Evolutionary conservation across 2,113 vertebrate species (phyloP).

Genomic region (Ptychochromis oligacanthus): DNA sequence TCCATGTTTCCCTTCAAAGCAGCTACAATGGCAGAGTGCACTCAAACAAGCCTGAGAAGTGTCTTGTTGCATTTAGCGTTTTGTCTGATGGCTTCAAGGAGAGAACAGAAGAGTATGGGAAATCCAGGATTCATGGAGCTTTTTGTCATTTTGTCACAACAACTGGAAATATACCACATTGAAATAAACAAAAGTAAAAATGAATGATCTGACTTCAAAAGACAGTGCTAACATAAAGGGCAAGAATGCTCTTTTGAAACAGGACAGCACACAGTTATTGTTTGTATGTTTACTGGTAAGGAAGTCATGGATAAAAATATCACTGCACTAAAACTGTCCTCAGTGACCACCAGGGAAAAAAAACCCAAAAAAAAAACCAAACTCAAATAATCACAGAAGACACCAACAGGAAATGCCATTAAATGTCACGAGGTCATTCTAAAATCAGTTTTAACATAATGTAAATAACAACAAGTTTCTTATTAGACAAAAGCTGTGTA

Average conservation of each 20-base stretch:
- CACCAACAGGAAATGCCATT: not conserved
- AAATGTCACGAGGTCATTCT: not conserved
- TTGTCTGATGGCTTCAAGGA: not conserved
- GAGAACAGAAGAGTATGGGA: not conserved
- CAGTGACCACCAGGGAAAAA: not conserved
- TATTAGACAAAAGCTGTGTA: not conserved
- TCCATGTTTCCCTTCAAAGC: not conserved
- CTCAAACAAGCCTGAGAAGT: not conserved
- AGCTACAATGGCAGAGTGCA: not conserved
- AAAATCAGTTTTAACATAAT: not conserved
- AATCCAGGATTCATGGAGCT: not conserved
- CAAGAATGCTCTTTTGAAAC: not conserved
- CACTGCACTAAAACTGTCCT: not conserved
- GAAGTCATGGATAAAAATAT: slow-evolving; percentile 1
- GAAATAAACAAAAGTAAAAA: not conserved
- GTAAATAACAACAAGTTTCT: not conserved
- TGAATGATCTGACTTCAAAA: not conserved
- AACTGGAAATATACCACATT: not conserved
- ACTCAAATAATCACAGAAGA: slow-evolving; percentile 1
- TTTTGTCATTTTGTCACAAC: not conserved
- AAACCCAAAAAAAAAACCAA: too few relatives aligned
- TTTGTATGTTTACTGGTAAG: not conserved
- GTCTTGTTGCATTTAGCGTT: not conserved
- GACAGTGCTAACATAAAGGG: not conserved
- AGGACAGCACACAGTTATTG: not conserved